phyloP scores from a whole-genome alignment of 2,797 vertebrate genomes.

The Dallia pectoralis region DNA sequence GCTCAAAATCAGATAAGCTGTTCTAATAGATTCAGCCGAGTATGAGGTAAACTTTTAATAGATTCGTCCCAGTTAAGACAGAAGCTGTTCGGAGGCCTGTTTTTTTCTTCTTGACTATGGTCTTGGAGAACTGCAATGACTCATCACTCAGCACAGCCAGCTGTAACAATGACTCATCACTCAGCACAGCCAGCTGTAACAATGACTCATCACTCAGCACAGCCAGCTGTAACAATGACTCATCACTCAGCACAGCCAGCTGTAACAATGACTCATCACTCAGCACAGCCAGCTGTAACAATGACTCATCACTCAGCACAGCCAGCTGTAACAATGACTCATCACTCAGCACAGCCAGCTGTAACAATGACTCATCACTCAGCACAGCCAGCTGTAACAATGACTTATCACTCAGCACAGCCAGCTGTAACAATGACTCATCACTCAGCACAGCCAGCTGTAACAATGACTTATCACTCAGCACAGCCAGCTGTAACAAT shows the following conservation, averaged over 20 bases:
- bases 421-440: slow-evolving; percentile 3
- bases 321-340: slow-evolving; percentile 2
- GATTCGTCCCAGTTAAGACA: neutral
- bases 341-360: neutral
- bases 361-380: slow-evolving; percentile 1
- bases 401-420: neutral
- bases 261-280: slow-evolving; percentile 1
- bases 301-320: neutral
- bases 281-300: neutral
- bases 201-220: neutral
- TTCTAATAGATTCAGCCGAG: too few species aligned
- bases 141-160: neutral
- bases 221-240: slow-evolving; percentile 3
- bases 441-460: neutral
- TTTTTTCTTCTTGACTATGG: neutral
- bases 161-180: neutral
- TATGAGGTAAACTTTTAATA: too few species aligned
- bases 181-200: neutral
- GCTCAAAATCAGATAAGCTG: too few species aligned
- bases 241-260: neutral
- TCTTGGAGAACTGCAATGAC: neutral
- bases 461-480: slow-evolving; percentile 1
- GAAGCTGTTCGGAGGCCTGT: neutral
- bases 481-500: neutral
- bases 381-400: neutral